Evolutionary conservation across 1,140 invertebrate genomes (phyloP), one percentile per base, ranked within the genome.

Genomic region (Leptopilina clavipes): DNA sequence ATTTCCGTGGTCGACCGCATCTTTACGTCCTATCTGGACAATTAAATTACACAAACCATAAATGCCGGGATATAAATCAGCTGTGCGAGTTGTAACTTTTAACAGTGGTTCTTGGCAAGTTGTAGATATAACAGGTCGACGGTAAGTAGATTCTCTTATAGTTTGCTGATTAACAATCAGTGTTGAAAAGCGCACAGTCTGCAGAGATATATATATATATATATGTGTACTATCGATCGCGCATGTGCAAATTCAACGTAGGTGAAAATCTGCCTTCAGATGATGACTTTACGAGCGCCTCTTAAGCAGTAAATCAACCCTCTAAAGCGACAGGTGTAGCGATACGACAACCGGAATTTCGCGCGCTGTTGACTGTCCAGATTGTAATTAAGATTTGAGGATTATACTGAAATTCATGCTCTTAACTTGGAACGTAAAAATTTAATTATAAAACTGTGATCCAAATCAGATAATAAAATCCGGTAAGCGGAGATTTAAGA

Each of bases 21-120:
- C 84, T 88, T 85, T 86, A 83, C 78, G 77, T 84, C 76, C 81
- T 77, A 86, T 84, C 84, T 85, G 78, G 76, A 86, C 85, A 87
- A 87, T 88, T 85, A 86, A 87, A 87, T 87, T 86, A 85, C 81
- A 82, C 82, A 80, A 83, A 87, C 79, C 73, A 76, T 84, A 84
- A 85, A 85, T 72, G 84, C 81, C 78, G 72, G 45, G 52, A 71
- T 75, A 82, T 87, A 87, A 86, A 85, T 87, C 85, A 82, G 31
- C 18, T 56, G 54, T 19, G 43, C 8, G 72, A 74, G 77, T 73
- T 44, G 73, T 74, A 70, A 65, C 75, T 65, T 79, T 76, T 77
- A 59, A 74, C 74, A 52, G 14, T 43, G 14, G n/a, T 73, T 37
- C 14, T 65, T 43, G 31, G 45, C 12, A 71, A 43, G 72, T 54